Base-by-base conservation (phyloP, 2,797 vertebrate species). In the Taenioides sp. region DNA sequence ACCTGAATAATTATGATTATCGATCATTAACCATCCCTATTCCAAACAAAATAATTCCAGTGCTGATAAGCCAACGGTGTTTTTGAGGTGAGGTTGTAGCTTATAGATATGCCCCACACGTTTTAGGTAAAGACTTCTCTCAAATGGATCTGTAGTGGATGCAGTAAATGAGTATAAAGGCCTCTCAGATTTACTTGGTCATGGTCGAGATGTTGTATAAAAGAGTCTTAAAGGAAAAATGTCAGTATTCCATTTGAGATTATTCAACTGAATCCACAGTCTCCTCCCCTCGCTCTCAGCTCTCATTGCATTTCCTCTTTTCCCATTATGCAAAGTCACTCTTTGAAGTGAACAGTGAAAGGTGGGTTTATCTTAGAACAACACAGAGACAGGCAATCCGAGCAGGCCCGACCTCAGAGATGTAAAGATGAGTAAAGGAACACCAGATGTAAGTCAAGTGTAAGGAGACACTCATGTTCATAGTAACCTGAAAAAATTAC, bases 281-380 rank as follows among this genome's bases (percentile, higher is more conserved):
- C 62, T 63, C 69, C 73, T 82, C 66, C 74, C 58, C 60, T 57
- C 23, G 75, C 23, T 47, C 6, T 66, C 69, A 52, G 61, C 72
- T 67, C 72, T 78, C 73, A 37, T 69, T 17, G 7, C 16, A 14
- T 74, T 68, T 74, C 49, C 65, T 69, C 68, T 66, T 75, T 64
- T 76, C 57, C 70, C 72, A 80, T 85, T 84, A 89, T 84, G 87
- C 80, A 87, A 89, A 87, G 80, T 78, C 75, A 67, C 69, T 85
- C 84, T 91, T 90, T 89, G 85, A 88, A 89, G 81, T 86, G 54
- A 73, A 82, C 69, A 77, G 76, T 70, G 78, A 88, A 88, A 88
- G 81, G 80, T 85, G 79, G 84, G 79, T 87, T 88, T 81, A 87
- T 87, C 82, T 78, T 81, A 76, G 83, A 86, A 85, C 72, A 87